These are phyloP conservation scores for Oreochromis aureus DNA, from an alignment of 2,113 vertebrate species.

Conservation along the genomic window DNA sequence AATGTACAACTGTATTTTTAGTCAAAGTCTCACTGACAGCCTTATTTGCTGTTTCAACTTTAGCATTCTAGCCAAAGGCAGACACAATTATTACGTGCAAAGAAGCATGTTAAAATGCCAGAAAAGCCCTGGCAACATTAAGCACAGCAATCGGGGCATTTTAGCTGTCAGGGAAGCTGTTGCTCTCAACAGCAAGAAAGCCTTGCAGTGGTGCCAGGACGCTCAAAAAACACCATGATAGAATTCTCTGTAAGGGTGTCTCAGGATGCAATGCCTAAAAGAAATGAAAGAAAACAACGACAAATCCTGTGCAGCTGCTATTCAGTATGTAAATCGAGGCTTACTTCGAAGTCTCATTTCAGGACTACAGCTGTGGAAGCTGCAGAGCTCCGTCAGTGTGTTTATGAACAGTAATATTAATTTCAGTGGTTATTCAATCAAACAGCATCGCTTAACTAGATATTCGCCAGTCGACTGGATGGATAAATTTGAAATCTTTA, in stretches of 20 bases:
- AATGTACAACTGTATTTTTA: conserved; percentile 7
- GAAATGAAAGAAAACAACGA: conserved; percentile 41
- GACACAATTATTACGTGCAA: conserved; percentile 6
- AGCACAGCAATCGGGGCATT: conserved; percentile 20
- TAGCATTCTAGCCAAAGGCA: conserved; percentile 27
- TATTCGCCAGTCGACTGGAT: neutral
- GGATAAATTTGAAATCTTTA: neutral
- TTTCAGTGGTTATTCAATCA: conserved; percentile 32
- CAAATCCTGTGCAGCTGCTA: conserved; percentile 52
- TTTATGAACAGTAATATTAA: conserved; percentile 32
- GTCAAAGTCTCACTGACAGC: conserved; percentile 8
- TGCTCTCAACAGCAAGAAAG: conserved; percentile 17
- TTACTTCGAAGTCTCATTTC: conserved; percentile 41
- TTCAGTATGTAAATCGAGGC: conserved; percentile 56
- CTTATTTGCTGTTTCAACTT: conserved; percentile 21
- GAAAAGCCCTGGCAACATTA: conserved; percentile 28
- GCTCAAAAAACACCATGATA: conserved; percentile 17
- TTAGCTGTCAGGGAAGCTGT: conserved; percentile 38
- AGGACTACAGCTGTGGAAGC: conserved; percentile 38
- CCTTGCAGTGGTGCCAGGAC: conserved; percentile 41
- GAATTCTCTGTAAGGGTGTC: conserved; percentile 33
- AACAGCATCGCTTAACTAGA: neutral
- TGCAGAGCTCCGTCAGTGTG: neutral
- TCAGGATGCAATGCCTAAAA: conserved; percentile 31
- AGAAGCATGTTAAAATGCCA: conserved; percentile 18